Percentiles rank a stretch among this genome's conserved stretches.
These are phyloP conservation scores for Naja naja DNA, from an alignment of 2,113 vertebrate species.

Conservation along the genomic window DNA sequence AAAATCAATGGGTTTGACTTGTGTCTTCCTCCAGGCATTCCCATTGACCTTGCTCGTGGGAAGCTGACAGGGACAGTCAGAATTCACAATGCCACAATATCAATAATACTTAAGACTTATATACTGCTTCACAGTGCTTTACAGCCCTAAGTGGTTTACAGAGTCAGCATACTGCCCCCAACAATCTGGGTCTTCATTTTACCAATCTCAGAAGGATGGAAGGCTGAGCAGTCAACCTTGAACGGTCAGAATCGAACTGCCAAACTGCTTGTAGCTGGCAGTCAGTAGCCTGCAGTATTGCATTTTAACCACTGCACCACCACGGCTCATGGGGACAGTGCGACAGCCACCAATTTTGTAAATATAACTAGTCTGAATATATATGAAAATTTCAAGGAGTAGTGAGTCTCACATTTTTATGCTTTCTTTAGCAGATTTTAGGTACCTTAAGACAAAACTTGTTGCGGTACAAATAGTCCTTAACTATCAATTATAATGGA, in stretches of 20 bases:
- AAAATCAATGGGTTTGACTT: not conserved
- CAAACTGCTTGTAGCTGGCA: too few species aligned
- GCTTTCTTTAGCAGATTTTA: not conserved
- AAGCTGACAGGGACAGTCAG: not conserved
- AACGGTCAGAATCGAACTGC: too few species aligned
- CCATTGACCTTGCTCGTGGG: not conserved
- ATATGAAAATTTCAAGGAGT: not conserved
- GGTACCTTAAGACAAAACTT: not conserved
- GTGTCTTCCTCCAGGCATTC: not conserved
- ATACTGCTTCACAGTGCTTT: too few species aligned
- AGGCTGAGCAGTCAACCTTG: too few species aligned
- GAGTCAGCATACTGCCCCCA: too few species aligned
- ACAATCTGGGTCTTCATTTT: too few species aligned
- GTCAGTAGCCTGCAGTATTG: too few species aligned
- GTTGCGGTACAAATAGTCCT: not conserved
- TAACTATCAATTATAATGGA: not conserved
- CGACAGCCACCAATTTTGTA: not conserved
- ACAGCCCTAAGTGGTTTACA: too few species aligned
- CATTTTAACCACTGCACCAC: too few species aligned
- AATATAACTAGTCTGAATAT: not conserved
- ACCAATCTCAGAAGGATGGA: too few species aligned
- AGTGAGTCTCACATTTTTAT: not conserved
- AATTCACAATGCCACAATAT: not conserved
- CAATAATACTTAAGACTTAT: too few species aligned
- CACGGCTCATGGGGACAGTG: not conserved